A percentile compares a stretch with the other conserved stretches of the same genome.
Evolutionary conservation across 2,797 vertebrate genomes (phyloP).

Genomic region (Echiichthys vipera): DNA sequence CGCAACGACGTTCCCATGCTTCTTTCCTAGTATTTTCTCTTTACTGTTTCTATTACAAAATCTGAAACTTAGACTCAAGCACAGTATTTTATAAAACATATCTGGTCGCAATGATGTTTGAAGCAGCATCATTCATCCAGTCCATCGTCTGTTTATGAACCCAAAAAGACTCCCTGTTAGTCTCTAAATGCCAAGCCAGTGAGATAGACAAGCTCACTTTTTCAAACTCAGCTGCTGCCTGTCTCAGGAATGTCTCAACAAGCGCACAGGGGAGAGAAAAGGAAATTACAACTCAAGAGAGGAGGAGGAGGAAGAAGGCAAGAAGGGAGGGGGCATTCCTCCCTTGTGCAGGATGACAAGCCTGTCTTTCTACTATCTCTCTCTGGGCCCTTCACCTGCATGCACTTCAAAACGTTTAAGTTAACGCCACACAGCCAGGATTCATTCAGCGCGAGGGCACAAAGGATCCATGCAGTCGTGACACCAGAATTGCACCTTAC

Average conservation of each 20-base stretch:
- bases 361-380: constrained; percentile 53
- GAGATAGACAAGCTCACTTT: constrained; percentile 44
- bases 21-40: constrained; percentile 15
- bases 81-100: constrained; percentile 17
- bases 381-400: constrained; percentile 43
- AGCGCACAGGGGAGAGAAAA: constrained; percentile 69
- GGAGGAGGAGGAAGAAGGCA: constrained; percentile 43
- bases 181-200: constrained; percentile 52
- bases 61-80: constrained; percentile 32
- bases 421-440: constrained; percentile 35
- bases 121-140: constrained; percentile 27
- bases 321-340: constrained; percentile 57
- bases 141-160: constrained; percentile 51
- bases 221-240: constrained; percentile 71
- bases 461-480: constrained; percentile 24
- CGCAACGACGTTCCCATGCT: constrained; percentile 42
- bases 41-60: constrained; percentile 25
- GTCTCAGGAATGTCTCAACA: constrained; percentile 80
- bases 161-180: constrained; percentile 46
- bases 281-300: constrained; percentile 76
- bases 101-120: constrained; percentile 29
- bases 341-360: constrained; percentile 52
- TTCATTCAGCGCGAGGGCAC: constrained; percentile 46
- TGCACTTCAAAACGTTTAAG: constrained; percentile 38
- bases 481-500: constrained; percentile 29